A percentile compares a stretch with the other conserved stretches of the same genome.
These are phyloP conservation scores for Muschampia staudingeri DNA, from an alignment of 2,888 invertebrate genomes.

Conservation along the genomic window DNA sequence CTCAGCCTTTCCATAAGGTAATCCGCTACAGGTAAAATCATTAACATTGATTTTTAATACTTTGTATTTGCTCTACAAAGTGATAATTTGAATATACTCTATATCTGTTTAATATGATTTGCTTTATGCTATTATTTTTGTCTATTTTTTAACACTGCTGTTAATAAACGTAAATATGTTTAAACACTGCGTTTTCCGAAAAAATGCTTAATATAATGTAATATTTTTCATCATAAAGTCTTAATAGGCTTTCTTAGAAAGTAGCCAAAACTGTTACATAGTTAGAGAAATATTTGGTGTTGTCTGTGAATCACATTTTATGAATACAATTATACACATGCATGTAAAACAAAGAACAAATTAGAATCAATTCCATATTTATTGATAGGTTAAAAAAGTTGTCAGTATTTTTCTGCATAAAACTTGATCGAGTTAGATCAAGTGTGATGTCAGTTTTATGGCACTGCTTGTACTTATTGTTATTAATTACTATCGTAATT, in stretches of 20 bases:
- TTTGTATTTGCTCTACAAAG: too few species aligned
- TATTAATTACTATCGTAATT: not conserved
- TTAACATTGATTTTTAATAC: too few species aligned
- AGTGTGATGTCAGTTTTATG: not conserved
- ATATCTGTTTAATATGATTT: too few species aligned
- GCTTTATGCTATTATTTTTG: too few species aligned
- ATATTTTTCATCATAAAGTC: not conserved
- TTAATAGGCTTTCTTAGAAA: not conserved
- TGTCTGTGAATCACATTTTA: not conserved
- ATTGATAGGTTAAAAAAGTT: not conserved
- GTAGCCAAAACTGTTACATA: slow-evolving; percentile 6
- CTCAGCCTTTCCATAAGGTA: not conserved
- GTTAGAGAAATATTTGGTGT: slow-evolving; percentile 6
- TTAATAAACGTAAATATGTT: too few species aligned
- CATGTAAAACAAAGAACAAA: not conserved
- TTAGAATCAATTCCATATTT: not conserved
- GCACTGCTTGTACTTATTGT: not conserved
- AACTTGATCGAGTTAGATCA: not conserved
- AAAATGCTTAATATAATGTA: not conserved
- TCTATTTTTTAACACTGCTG: too few species aligned
- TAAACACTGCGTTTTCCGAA: not conserved
- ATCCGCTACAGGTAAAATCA: too few species aligned
- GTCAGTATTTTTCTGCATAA: not conserved
- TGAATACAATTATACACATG: not conserved
- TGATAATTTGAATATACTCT: too few species aligned